phyloP scores from a whole-genome alignment of 2,113 vertebrate species.

The Sapajus apella region DNA sequence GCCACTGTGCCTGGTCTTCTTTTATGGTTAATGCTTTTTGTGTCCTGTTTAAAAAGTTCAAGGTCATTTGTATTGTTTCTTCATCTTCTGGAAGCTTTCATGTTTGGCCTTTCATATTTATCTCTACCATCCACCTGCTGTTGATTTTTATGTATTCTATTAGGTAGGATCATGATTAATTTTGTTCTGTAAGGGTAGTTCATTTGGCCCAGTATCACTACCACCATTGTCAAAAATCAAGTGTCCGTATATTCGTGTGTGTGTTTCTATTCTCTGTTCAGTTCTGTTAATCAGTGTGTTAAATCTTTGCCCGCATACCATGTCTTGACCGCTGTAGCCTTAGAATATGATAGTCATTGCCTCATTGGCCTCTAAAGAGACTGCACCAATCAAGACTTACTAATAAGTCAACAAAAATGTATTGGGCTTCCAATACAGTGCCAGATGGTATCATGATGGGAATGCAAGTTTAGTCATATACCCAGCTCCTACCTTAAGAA shows the following conservation, averaged over 20 bases:
- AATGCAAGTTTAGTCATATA: not conserved
- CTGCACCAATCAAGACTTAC: too few species aligned
- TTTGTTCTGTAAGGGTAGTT: not conserved
- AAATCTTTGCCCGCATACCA: not conserved
- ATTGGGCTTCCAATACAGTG: not conserved
- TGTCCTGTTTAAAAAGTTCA: not conserved
- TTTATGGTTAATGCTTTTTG: not conserved
- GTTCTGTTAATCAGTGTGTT: not conserved
- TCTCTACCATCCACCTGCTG: not conserved
- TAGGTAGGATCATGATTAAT: not conserved
- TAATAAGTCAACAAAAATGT: not conserved
- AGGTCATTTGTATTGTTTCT: not conserved
- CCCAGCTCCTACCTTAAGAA: not conserved
- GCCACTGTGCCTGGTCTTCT: not conserved
- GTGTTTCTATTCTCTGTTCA: not conserved
- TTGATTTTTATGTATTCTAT: not conserved
- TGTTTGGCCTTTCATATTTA: not conserved
- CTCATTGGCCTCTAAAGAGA: not conserved
- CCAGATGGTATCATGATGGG: not conserved
- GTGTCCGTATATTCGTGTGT: rapidly evolving
- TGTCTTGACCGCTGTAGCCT: not conserved
- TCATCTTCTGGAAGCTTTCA: not conserved
- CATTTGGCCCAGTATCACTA: not conserved
- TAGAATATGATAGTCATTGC: not conserved
- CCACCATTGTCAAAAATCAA: not conserved